phyloP scores from a whole-genome alignment of 1,140 invertebrate species.

The Polypedilum pembai region DNA sequence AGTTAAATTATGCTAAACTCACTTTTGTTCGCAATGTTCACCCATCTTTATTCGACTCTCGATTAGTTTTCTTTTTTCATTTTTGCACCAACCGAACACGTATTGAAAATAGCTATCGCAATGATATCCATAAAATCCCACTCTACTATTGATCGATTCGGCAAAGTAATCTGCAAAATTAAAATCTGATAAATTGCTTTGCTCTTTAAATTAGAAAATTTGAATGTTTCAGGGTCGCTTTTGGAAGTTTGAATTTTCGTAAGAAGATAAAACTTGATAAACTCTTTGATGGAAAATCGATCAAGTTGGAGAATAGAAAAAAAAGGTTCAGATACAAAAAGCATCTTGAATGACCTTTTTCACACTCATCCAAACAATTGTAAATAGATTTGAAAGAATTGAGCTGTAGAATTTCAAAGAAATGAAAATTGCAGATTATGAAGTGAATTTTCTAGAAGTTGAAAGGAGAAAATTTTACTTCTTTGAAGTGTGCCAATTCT shows the following conservation, averaged over 20 bases:
- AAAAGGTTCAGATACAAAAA: neutral
- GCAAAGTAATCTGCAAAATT: neutral
- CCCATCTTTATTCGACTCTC: neutral
- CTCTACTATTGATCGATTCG: neutral
- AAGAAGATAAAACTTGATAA: no score
- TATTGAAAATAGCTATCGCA: conserved; percentile 20
- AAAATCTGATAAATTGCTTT: no score
- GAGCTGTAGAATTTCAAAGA: no score
- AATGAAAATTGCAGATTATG: no score
- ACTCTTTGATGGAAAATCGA: neutral
- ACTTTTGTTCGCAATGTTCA: conserved; percentile 2
- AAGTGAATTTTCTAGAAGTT: no score
- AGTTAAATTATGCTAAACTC: neutral
- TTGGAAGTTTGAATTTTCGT: no score
- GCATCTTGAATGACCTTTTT: neutral
- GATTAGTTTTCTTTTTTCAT: neutral
- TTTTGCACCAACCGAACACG: conserved; percentile 17
- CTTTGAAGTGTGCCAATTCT: no score
- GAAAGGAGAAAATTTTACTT: no score
- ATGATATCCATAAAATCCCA: neutral
- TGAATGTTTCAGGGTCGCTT: no score
- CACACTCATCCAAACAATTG: no score
- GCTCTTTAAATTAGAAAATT: no score
- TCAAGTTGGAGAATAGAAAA: neutral
- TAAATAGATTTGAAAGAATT: no score